Conservation (phyloP, 1,140 invertebrate species). For the Apis dorsata region DNA sequence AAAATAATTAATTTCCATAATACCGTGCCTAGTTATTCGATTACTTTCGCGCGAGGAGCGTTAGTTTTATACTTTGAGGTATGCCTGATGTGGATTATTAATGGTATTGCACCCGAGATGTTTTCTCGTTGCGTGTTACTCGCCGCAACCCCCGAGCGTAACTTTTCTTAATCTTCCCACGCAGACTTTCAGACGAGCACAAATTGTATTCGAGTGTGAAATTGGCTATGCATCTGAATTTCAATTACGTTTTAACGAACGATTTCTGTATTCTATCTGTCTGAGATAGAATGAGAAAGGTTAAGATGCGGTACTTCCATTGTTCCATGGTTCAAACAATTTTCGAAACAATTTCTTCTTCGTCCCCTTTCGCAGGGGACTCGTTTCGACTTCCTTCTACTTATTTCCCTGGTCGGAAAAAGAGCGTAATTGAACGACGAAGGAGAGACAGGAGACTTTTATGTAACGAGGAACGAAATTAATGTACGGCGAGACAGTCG, state of each 20-base stretch:
- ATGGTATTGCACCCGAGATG: slow-evolving; percentile 5
- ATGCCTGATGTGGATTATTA: slow-evolving; percentile 16
- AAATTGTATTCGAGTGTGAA: too few relatives aligned
- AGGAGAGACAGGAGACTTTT: neutral
- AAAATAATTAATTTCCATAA: neutral
- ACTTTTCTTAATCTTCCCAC: slow-evolving; percentile 30
- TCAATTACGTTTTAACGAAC: neutral
- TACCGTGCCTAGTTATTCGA: neutral
- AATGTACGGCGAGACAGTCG: slow-evolving; percentile 13
- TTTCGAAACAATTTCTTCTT: slow-evolving; percentile 2
- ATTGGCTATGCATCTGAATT: neutral
- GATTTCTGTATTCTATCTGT: neutral
- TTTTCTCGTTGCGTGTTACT: slow-evolving; percentile 17
- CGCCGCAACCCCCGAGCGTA: neutral
- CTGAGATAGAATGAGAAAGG: too few relatives aligned
- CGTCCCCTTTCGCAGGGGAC: too few relatives aligned
- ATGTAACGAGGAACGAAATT: neutral
- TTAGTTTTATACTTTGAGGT: neutral
- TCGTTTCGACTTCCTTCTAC: neutral
- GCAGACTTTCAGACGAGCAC: neutral
- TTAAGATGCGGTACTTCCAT: neutral
- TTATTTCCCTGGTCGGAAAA: neutral
- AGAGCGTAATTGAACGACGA: neutral
- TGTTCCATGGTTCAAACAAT: neutral
- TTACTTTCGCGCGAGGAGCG: neutral